Evolutionary conservation across 2,113 vertebrate species (phyloP).

Genomic region (Odocoileus hemionus): DNA sequence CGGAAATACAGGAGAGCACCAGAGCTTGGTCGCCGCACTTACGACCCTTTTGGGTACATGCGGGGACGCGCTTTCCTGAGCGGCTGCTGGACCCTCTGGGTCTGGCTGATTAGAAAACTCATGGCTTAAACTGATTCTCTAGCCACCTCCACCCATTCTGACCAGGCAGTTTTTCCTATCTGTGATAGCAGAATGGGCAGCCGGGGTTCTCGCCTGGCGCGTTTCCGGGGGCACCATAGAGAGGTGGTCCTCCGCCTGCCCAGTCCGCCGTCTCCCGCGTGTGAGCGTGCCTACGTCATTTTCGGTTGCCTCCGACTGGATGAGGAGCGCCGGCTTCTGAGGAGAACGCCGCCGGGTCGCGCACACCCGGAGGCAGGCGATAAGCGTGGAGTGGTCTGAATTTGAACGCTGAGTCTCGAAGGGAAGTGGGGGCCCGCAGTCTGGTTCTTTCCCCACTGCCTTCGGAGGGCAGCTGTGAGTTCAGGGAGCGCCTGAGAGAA

Average conservation of each 20-base stretch:
- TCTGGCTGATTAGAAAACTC: no score
- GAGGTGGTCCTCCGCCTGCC: background rate
- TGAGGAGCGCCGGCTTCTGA: background rate
- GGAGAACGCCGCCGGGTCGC: fast-evolving
- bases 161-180: fast-evolving
- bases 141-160: background rate
- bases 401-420: background rate
- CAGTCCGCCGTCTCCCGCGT: fast-evolving
- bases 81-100: fast-evolving
- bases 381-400: fast-evolving
- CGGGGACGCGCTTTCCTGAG: background rate
- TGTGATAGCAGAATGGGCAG: background rate
- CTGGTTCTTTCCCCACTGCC: background rate
- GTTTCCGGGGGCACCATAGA: background rate
- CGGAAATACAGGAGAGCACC: background rate
- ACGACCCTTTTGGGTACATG: fast-evolving
- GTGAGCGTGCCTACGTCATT: background rate
- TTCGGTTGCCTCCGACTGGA: background rate
- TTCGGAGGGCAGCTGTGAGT: background rate
- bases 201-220: fast-evolving
- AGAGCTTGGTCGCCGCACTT: fast-evolving
- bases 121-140: background rate
- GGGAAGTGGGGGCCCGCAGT: no score
- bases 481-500: background rate
- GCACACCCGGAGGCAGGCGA: background rate